These are phyloP conservation scores for Aptenodytes patagonicus DNA, from an alignment of 2,113 vertebrate genomes.

Conservation along the genomic window DNA sequence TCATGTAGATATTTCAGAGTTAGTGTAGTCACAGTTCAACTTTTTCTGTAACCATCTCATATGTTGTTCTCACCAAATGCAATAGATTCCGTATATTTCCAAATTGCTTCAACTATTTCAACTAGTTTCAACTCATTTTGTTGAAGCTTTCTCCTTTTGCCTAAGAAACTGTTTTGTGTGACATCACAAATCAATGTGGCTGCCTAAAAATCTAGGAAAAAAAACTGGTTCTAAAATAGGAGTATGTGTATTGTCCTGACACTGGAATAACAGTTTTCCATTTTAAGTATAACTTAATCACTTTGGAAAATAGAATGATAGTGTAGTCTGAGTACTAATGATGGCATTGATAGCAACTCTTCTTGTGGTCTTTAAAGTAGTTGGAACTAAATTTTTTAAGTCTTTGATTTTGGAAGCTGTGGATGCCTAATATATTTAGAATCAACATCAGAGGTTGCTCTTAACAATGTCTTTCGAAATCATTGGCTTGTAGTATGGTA, in stretches of 20 bases:
- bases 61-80: background rate
- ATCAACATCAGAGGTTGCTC: background rate
- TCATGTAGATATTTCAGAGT: background rate
- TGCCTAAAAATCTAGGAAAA: background rate
- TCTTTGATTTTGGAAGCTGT: background rate
- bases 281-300: background rate
- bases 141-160: background rate
- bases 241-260: fast-evolving
- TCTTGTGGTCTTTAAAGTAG: background rate
- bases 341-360: background rate
- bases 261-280: background rate
- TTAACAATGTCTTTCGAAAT: background rate
- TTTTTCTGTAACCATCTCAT: background rate
- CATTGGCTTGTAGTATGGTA: background rate
- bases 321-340: background rate
- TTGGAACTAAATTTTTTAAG: background rate
- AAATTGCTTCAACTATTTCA: background rate
- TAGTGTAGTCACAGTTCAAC: background rate
- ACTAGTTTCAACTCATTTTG: background rate
- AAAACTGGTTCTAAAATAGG: background rate
- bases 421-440: background rate
- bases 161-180: background rate
- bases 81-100: background rate
- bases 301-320: background rate
- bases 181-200: background rate